A percentile compares a stretch with the other conserved stretches of the same genome.
phyloP scores from a whole-genome alignment of 2,113 vertebrate genomes.

The Dryoscopus gambensis region DNA sequence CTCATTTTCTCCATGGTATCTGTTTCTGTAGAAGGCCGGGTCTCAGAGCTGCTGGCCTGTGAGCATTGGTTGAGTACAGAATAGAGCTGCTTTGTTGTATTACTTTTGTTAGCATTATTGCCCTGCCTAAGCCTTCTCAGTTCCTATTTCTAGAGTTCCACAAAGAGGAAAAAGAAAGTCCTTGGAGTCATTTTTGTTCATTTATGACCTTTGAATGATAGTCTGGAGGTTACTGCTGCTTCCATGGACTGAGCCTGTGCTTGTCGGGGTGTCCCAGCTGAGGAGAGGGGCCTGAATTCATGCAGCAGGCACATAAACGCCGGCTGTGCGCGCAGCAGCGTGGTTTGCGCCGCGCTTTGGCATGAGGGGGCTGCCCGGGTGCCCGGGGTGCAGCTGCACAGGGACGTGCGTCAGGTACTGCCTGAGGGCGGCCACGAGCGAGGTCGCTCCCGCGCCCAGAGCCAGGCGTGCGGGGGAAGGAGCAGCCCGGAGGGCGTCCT shows the following conservation, averaged over 20 bases:
- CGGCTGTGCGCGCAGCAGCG: neutral
- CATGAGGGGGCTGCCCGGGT: neutral
- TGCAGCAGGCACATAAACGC: neutral
- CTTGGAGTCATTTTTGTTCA: neutral
- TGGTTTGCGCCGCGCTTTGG: neutral
- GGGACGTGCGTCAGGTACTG: accelerated
- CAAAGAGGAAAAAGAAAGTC: neutral
- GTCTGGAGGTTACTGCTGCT: neutral
- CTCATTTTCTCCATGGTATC: neutral
- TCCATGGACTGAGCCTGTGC: neutral
- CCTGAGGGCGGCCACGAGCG: too few species aligned
- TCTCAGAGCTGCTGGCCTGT: neutral
- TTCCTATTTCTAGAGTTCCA: neutral
- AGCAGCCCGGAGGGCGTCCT: neutral
- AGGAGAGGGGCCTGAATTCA: neutral
- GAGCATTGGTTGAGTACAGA: neutral
- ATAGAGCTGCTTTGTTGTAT: neutral
- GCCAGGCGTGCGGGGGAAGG: neutral
- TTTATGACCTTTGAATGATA: neutral
- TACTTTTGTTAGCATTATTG: neutral
- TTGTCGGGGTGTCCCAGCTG: neutral
- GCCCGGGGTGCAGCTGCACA: accelerated
- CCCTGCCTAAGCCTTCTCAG: neutral
- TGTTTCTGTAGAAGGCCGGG: neutral
- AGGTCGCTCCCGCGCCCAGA: accelerated